Evolutionary conservation across 1,140 invertebrate species (phyloP), one percentile per base, ranked within the genome.

Genomic region (Wiebesia pumilae): DNA sequence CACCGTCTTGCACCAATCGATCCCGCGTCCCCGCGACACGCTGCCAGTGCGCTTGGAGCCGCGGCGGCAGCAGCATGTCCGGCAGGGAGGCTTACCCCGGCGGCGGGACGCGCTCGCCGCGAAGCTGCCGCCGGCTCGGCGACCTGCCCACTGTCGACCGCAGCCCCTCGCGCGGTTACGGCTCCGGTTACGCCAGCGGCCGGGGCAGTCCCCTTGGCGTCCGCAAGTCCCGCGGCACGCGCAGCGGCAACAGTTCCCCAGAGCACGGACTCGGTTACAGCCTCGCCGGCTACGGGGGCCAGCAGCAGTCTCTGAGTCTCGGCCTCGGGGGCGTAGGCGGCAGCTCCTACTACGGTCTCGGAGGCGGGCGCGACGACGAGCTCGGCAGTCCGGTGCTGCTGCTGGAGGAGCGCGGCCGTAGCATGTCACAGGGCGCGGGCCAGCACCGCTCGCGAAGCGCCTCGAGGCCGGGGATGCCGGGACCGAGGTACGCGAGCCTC

Each of bases 71-170:
- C 33, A 62, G 33, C 19, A 83, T 83, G 81, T 69, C 77, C 62
- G 77, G 65, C 73, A 79, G 85, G 54, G 81, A 78, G 81, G 58
- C 35, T 67, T 79, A 83, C 65, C 80, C 65, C 47, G 87, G 78
- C 87, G 93, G 94, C 85, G 95, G 95, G 89, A 95, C 94, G 89
- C 94, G 95, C 89, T 96, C 95, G 87, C 95, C 95, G 82, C 91
- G 95, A 87, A 95, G 95, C 92, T 94, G 94, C 89, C 94, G 96
- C 91, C 94, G 95, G 83, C 92, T 95, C 83, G 95, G 95, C 89
- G 95, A 96, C 93, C 94, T 97, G 92, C 97, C 97, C 90, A 97
- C 97, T 90, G 97, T 97, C 91, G 97, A 97, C 95, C 96, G 97
- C 89, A 97, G 97, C 91, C 97, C 97, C 90, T 96, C 96, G 89